Evolutionary conservation across 2,888 invertebrate species (phyloP).

Genomic region (Azorinus chamasolen): DNA sequence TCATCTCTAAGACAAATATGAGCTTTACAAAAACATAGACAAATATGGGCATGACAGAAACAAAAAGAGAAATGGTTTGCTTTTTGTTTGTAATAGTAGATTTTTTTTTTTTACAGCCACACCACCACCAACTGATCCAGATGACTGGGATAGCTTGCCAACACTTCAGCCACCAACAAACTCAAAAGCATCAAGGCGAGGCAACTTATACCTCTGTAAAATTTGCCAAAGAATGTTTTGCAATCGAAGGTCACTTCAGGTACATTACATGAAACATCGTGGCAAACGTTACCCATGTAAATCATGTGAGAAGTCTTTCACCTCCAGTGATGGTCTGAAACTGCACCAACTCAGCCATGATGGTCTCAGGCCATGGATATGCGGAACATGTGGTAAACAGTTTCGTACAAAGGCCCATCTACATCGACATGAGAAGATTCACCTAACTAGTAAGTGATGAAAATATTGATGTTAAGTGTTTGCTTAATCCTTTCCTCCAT

Average conservation of each 20-base stretch:
- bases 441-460: neutral
- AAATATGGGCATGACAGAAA: no score
- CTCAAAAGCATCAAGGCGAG: no score
- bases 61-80: no score
- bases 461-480: no score
- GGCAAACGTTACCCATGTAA: slow-evolving; percentile 34
- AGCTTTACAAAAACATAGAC: no score
- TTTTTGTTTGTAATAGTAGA: no score
- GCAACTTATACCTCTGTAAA: slow-evolving; percentile 5
- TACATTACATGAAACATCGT: slow-evolving; percentile 28
- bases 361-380: slow-evolving; percentile 23
- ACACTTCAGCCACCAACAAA: no score
- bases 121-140: no score
- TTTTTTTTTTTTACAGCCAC: no score
- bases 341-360: slow-evolving; percentile 20
- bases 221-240: slow-evolving; percentile 15
- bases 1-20: no score
- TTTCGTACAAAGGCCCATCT: slow-evolving; percentile 22
- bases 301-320: slow-evolving; percentile 27
- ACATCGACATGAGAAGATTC: slow-evolving; percentile 23
- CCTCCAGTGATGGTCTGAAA: slow-evolving; percentile 26
- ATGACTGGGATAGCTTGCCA: no score
- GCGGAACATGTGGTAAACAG: slow-evolving; percentile 14
- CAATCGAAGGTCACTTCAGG: neutral
- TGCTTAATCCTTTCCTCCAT: no score